A percentile compares a stretch with the other conserved stretches of the same genome.
Conservation (phyloP, 2,888 invertebrate genomes). For the Troides aeacus region DNA sequence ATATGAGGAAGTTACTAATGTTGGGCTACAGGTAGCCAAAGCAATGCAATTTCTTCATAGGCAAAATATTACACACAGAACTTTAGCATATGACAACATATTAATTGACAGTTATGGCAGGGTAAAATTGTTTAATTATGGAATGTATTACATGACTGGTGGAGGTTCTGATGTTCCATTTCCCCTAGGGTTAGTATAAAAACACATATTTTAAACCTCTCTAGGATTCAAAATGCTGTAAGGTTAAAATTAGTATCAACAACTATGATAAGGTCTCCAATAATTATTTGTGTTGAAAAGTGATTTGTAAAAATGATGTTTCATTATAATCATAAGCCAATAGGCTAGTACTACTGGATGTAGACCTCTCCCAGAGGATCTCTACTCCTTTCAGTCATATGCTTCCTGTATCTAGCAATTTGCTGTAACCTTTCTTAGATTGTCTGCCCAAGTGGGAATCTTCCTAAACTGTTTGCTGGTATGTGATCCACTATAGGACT, state of each 20-base stretch:
- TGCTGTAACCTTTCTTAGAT: too few relatives aligned
- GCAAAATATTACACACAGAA: slow-evolving; percentile 87
- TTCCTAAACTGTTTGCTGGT: too few relatives aligned
- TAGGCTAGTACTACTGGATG: too few relatives aligned
- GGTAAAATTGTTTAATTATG: slow-evolving; percentile 95
- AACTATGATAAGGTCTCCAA: not conserved
- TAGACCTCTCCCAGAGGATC: too few relatives aligned
- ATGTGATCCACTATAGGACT: too few relatives aligned
- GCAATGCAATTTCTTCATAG: slow-evolving; percentile 87
- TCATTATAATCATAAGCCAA: too few relatives aligned
- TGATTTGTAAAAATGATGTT: too few relatives aligned
- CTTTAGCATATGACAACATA: slow-evolving; percentile 90
- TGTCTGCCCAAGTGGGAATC: too few relatives aligned
- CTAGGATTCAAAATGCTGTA: not conserved
- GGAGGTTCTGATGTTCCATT: slow-evolving; percentile 92
- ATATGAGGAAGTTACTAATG: slow-evolving; percentile 77
- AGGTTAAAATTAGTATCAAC: not conserved
- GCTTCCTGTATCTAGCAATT: too few relatives aligned
- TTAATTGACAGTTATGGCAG: slow-evolving; percentile 85
- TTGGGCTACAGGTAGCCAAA: slow-evolving; percentile 86
- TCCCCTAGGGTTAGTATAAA: slow-evolving; percentile 86
- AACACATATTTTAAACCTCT: not conserved
- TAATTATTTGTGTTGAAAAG: not conserved
- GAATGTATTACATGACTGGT: slow-evolving; percentile 95
- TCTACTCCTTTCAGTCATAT: too few relatives aligned